Percentiles rank a stretch among this genome's conserved stretches.
Evolutionary conservation across 2,113 vertebrate genomes (phyloP).

Genomic region (Columba janthina): DNA sequence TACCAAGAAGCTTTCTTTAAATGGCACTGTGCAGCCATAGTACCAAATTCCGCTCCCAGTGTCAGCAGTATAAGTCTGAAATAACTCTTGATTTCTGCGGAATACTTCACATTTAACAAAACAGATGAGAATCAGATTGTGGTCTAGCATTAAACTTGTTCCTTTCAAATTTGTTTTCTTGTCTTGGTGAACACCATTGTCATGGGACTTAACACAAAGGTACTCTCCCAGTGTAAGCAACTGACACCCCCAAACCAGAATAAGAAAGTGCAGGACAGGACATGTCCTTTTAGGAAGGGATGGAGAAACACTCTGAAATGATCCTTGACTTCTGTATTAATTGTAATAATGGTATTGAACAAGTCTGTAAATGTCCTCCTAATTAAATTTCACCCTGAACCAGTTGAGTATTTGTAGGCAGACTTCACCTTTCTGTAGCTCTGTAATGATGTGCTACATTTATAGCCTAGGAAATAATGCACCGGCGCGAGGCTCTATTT

Average conservation of each 20-base stretch:
- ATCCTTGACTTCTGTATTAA: not conserved
- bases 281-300: not conserved
- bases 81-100: not conserved
- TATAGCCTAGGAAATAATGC: constrained; percentile 35
- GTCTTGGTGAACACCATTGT: not conserved
- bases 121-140: not conserved
- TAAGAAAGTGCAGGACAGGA: not conserved
- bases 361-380: not conserved
- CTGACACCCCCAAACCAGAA: not conserved
- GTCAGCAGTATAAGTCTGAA: not conserved
- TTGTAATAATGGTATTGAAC: not conserved
- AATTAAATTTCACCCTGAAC: constrained; percentile 54
- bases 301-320: not conserved
- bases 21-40: not conserved
- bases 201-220: not conserved
- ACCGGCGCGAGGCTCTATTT: not conserved
- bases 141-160: not conserved
- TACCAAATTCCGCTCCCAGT: not conserved
- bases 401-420: constrained; percentile 17
- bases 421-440: constrained; percentile 17
- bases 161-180: not conserved
- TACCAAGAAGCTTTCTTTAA: not conserved
- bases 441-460: not conserved
- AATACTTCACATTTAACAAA: not conserved
- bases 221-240: not conserved